Conservation (phyloP, 2,113 vertebrate genomes). For the Crypturellus undulatus region DNA sequence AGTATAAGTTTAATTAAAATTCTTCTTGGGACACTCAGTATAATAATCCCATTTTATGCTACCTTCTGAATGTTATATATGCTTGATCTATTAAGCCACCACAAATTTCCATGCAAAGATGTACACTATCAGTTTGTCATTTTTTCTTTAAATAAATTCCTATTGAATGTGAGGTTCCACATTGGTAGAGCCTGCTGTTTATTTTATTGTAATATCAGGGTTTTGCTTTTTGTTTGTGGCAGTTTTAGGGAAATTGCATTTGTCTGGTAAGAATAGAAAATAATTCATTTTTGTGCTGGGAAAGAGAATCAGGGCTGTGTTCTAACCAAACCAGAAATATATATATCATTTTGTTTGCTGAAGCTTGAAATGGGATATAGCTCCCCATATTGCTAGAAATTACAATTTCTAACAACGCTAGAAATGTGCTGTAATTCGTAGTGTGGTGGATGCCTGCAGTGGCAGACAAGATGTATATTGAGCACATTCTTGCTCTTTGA, state of each 20-base stretch:
- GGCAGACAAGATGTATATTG: background rate
- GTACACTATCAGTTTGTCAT: background rate
- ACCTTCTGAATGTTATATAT: background rate
- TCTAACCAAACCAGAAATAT: background rate
- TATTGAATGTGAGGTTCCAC: background rate
- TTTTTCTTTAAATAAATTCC: background rate
- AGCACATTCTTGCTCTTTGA: background rate
- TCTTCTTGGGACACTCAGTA: background rate
- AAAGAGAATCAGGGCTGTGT: background rate
- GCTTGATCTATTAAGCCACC: background rate
- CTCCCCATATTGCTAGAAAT: background rate
- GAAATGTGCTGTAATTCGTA: background rate
- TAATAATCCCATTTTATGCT: background rate
- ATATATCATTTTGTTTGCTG: background rate
- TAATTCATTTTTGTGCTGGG: fast-evolving
- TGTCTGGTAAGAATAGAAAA: background rate
- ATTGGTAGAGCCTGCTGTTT: background rate
- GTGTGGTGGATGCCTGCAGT: background rate
- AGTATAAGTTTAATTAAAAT: background rate
- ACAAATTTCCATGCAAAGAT: background rate
- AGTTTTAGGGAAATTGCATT: background rate
- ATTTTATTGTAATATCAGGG: background rate
- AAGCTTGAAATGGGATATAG: background rate
- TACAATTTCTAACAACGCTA: background rate
- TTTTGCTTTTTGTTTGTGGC: background rate